Evolutionary conservation across 2,797 vertebrate species (phyloP).

Genomic region (Dallia pectoralis): DNA sequence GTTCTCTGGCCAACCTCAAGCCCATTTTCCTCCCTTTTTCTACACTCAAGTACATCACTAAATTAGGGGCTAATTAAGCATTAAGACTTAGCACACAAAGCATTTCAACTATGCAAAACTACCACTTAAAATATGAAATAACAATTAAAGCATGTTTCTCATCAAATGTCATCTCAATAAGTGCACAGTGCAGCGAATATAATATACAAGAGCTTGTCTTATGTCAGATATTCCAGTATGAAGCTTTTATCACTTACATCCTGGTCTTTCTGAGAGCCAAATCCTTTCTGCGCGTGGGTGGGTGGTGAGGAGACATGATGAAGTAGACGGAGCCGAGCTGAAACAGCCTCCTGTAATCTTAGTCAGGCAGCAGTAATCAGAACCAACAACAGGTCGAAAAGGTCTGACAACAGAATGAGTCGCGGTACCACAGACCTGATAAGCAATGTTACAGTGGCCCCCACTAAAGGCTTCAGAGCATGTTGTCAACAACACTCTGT

Average conservation of each 20-base stretch:
- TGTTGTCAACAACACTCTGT: constrained; percentile 36
- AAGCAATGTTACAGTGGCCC: neutral
- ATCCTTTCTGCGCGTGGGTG: no score
- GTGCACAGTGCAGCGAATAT: neutral
- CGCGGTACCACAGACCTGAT: neutral
- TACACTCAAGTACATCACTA: neutral
- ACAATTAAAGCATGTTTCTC: constrained; percentile 1
- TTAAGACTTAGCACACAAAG: neutral
- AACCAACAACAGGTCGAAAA: neutral
- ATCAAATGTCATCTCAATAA: neutral
- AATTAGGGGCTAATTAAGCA: neutral
- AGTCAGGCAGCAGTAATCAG: neutral
- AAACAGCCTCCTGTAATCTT: neutral
- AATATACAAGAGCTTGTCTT: neutral
- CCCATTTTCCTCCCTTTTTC: neutral
- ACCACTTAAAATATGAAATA: constrained; percentile 2
- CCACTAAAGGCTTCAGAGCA: constrained; percentile 38
- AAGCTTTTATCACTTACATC: neutral
- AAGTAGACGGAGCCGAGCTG: neutral
- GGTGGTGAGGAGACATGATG: neutral
- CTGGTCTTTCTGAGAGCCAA: neutral
- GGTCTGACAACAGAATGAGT: neutral
- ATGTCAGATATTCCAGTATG: neutral
- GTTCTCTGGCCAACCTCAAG: neutral
- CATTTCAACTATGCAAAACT: neutral